These are phyloP conservation scores for Siniperca undulata DNA, from an alignment of 2,797 vertebrate species.

Conservation along the genomic window DNA sequence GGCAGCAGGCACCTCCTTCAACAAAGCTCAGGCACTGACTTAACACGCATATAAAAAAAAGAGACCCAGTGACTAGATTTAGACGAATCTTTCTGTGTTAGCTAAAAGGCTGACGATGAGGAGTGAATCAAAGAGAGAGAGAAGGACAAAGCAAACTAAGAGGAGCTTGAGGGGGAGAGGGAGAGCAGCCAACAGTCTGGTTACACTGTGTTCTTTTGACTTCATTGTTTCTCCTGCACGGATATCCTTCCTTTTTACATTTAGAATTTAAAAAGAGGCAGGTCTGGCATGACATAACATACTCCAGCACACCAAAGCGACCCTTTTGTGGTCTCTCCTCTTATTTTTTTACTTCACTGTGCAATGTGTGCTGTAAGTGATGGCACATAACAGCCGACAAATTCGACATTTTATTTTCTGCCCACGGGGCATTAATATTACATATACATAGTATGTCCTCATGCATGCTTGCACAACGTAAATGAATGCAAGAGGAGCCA, in stretches of 20 bases:
- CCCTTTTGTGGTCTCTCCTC: not conserved
- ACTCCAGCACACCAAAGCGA: slow-evolving; percentile 3
- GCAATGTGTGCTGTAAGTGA: slow-evolving; percentile 37
- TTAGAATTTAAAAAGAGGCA: slow-evolving; percentile 33
- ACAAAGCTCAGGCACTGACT: slow-evolving; percentile 49
- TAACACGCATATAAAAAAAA: slow-evolving; percentile 42
- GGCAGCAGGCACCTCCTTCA: slow-evolving; percentile 35
- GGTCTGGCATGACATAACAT: slow-evolving; percentile 16
- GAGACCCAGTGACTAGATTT: slow-evolving; percentile 39
- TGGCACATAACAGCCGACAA: slow-evolving; percentile 49
- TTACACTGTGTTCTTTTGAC: slow-evolving; percentile 56
- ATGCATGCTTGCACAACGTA: slow-evolving; percentile 58
- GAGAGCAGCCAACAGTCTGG: slow-evolving; percentile 50
- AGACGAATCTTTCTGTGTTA: slow-evolving; percentile 26
- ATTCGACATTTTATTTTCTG: slow-evolving; percentile 51
- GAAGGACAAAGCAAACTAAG: slow-evolving; percentile 41
- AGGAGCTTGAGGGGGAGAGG: slow-evolving; percentile 40
- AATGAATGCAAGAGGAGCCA: slow-evolving; percentile 38
- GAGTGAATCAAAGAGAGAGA: slow-evolving; percentile 40
- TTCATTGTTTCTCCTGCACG: slow-evolving; percentile 38
- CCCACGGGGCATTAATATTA: slow-evolving; percentile 62
- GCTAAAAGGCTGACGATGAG: slow-evolving; percentile 37
- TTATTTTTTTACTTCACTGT: not conserved
- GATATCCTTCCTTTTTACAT: slow-evolving; percentile 37
- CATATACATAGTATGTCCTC: slow-evolving; percentile 54